Percentiles rank a stretch among this genome's conserved stretches.
These are phyloP conservation scores for Phyto melanocephala DNA, from an alignment of 2,888 invertebrate genomes.

Conservation along the genomic window DNA sequence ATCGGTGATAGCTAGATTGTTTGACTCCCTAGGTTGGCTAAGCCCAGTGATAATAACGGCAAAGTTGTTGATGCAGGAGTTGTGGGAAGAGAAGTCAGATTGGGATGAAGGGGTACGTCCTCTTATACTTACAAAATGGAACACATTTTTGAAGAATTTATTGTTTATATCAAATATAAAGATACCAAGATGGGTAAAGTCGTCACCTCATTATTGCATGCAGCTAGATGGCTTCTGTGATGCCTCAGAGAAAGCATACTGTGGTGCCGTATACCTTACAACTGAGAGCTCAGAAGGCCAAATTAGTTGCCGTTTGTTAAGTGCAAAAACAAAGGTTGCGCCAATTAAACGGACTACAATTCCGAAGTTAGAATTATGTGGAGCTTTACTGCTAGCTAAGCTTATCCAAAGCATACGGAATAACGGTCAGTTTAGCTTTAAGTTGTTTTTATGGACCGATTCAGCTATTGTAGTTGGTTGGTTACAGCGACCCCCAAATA, in stretches of 20 bases:
- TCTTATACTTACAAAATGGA: too few species aligned
- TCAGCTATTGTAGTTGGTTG: not conserved
- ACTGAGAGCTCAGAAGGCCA: not conserved
- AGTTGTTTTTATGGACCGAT: not conserved
- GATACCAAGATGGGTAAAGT: too few species aligned
- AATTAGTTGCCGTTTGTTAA: not conserved
- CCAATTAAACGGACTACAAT: conserved; percentile 3
- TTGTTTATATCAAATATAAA: too few species aligned
- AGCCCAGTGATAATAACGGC: too few species aligned
- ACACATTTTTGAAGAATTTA: too few species aligned
- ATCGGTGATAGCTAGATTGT: not conserved
- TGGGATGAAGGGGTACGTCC: too few species aligned
- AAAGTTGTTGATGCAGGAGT: too few species aligned
- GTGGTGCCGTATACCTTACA: not conserved
- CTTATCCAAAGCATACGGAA: not conserved
- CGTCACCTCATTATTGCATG: conserved; percentile 13
- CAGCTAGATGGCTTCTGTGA: too few species aligned
- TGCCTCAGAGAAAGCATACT: too few species aligned
- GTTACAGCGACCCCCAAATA: not conserved
- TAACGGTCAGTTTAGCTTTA: not conserved
- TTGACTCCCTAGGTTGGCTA: conserved; percentile 7
- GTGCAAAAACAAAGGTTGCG: conserved; percentile 14
- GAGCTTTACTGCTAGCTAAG: not conserved
- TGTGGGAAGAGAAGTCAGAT: too few species aligned
- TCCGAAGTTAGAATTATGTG: conserved; percentile 21